Percentiles rank a stretch among this genome's conserved stretches.
These are phyloP conservation scores for Vanessa cardui DNA, from an alignment of 2,888 invertebrate species.

Conservation along the genomic window DNA sequence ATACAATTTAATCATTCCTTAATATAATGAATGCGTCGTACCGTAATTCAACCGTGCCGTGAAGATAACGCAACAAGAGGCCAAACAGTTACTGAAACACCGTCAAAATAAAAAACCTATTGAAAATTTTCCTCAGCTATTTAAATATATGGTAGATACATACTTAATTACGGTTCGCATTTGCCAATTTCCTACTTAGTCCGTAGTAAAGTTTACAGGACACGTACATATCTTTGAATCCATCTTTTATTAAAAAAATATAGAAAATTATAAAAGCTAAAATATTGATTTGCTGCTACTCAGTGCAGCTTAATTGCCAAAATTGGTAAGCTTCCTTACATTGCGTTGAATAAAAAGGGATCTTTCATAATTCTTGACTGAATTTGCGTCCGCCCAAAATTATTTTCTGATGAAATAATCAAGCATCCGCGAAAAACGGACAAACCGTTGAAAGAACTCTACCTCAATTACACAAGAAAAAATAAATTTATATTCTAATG, in stretches of 20 bases:
- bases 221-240: conserved; percentile 49
- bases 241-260: conserved; percentile 40
- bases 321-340: conserved; percentile 22
- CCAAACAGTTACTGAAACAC: background rate
- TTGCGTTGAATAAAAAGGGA: conserved; percentile 18
- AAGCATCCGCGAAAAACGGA: too few relatives aligned
- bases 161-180: conserved; percentile 5
- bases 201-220: conserved; percentile 45
- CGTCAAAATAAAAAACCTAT: background rate
- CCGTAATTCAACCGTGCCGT: too few relatives aligned
- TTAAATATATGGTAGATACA: background rate
- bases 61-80: background rate
- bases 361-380: background rate
- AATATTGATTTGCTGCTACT: conserved; percentile 32
- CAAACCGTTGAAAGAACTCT: too few relatives aligned
- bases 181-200: conserved; percentile 42
- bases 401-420: background rate
- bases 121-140: background rate
- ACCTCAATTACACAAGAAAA: too few relatives aligned
- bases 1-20: too few relatives aligned
- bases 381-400: conserved; percentile 18
- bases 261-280: conserved; percentile 31
- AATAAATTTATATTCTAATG: too few relatives aligned
- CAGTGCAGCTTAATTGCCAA: conserved; percentile 33
- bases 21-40: too few relatives aligned